Evolutionary conservation across 2,113 vertebrate genomes (phyloP).

Genomic region (Willisornis vidua): DNA sequence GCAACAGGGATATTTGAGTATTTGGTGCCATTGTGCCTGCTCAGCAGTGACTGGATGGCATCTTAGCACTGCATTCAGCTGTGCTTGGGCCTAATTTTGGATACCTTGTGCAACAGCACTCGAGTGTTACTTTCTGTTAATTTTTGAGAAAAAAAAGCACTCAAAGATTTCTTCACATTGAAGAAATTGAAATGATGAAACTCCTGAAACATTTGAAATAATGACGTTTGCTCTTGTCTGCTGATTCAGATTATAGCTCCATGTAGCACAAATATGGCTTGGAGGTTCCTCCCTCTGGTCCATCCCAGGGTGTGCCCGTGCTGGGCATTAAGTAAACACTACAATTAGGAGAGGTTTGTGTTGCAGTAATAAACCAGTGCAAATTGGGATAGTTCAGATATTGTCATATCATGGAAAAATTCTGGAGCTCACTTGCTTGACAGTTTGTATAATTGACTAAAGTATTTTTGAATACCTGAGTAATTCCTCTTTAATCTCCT

Average conservation of each 20-base stretch:
- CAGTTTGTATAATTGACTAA: not conserved
- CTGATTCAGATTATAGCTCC: not conserved
- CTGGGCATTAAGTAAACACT: not conserved
- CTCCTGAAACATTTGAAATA: not conserved
- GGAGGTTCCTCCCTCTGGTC: not conserved
- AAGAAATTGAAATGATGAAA: not conserved
- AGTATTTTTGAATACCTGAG: not conserved
- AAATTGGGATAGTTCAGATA: not conserved
- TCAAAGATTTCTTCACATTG: not conserved
- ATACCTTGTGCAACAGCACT: not conserved
- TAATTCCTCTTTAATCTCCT: not conserved
- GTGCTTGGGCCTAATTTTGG: not conserved
- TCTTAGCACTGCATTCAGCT: not conserved
- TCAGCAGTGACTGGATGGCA: not conserved
- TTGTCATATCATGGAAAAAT: not conserved
- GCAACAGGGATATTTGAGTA: not conserved
- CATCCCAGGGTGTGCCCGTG: accelerated
- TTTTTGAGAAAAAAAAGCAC: not conserved
- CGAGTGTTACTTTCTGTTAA: not conserved
- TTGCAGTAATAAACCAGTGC: not conserved
- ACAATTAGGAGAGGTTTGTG: accelerated
- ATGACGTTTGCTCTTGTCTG: not conserved
- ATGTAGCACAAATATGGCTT: too few species aligned
- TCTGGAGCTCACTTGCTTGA: not conserved
- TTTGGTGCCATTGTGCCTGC: not conserved